Conservation (phyloP, 92 coral and sea anemone genomes). For the Zoanthus sansibaricus region DNA sequence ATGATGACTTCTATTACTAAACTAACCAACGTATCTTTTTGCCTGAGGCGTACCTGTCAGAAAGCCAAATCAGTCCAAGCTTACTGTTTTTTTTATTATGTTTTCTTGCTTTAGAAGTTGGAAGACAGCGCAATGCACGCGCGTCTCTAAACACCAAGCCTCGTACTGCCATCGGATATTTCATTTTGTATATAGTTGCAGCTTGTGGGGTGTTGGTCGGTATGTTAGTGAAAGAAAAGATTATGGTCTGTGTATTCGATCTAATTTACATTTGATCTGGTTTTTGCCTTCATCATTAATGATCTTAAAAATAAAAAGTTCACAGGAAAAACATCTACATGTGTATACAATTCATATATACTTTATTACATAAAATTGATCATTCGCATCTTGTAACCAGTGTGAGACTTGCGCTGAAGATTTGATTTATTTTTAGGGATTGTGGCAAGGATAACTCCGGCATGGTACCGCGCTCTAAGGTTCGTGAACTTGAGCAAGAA, state of each 20-base stretch:
- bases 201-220: not conserved
- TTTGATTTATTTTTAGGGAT: conserved; percentile 3
- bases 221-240: not conserved
- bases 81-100: too few species aligned
- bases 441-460: conserved; percentile 10
- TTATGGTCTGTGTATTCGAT: not conserved
- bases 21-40: not conserved
- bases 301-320: not conserved
- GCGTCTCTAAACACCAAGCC: not conserved
- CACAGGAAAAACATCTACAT: too few species aligned
- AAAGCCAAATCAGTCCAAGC: too few species aligned
- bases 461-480: conserved; percentile 40
- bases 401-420: not conserved
- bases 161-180: not conserved
- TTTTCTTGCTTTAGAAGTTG: not conserved
- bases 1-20: not conserved
- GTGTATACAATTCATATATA: too few species aligned
- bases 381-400: too few species aligned
- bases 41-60: too few species aligned
- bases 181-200: not conserved
- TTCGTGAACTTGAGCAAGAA: conserved; percentile 62
- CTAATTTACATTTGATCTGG: not conserved
- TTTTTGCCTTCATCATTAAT: not conserved
- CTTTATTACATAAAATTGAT: too few species aligned
- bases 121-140: not conserved